Evolutionary conservation across 1,140 invertebrate species (phyloP), one percentile per base, ranked within the genome.

Genomic region (Micrasema minimum): DNA sequence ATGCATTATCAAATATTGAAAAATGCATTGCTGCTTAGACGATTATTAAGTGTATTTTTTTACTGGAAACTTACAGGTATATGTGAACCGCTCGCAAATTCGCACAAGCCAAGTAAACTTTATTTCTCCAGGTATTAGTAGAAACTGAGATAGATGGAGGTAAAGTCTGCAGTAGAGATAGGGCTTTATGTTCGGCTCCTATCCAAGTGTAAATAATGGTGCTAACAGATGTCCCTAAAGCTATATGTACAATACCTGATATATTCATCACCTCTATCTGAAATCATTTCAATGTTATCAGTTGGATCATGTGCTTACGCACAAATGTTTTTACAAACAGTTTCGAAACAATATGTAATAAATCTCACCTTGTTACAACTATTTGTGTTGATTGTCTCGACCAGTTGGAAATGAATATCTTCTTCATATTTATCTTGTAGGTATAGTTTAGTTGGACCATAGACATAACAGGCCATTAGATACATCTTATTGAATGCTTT

Each of bases 81-180:
- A 72, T 72, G 22, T 11, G 10, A 16, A 62, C 26, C 31, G 22
- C 20, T 12, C 62, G 31, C 1, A 7, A 23, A 35, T 62, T n/a
- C 23, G 14, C 46, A 2, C 38, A 37, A 31, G 46, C 71, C 26
- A 72, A 18, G 50, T 59, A 53, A 20, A 50, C 20, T 10, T 68
- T 5, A 64, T 67, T 4, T 9, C 38, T 62, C 64, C 65, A 68
- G 14, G 2, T 53, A 18, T 10, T 61, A 9, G 55, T 20, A 11
- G 65, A 43, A 16, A 59, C 23, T 5, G n/a, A 22, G 2, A 5
- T 16, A 2, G 35, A 31, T 16, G 18, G 3, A 0, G 55, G 43
- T 68, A 72, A 20, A 35, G 41, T 31, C 59, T 72, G 71, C 9
- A 72, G 55, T 5, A 50, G 11, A 10, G 62, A 16, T 1, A 72